Conservation (phyloP, 2,888 invertebrate genomes). For the Pollenia angustigena region DNA sequence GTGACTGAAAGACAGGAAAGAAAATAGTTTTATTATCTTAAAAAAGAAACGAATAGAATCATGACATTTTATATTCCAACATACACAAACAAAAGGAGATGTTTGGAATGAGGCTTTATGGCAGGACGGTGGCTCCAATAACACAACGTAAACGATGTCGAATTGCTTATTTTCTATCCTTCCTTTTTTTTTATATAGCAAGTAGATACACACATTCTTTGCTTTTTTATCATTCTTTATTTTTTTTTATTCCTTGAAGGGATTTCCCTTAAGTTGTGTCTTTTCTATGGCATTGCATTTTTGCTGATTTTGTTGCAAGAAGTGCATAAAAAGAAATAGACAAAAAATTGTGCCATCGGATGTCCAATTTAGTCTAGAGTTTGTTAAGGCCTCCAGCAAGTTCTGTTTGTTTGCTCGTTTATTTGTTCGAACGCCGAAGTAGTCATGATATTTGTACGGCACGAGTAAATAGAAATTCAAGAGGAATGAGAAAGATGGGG, state of each 20-base stretch:
- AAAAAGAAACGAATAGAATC: slow-evolving; percentile 8
- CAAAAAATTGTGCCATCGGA: slow-evolving; percentile 69
- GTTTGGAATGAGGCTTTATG: not conserved
- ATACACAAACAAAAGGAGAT: slow-evolving; percentile 17
- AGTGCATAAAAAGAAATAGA: slow-evolving; percentile 47
- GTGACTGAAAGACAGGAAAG: not conserved
- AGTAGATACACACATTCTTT: not conserved
- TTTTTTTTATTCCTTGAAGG: slow-evolving; percentile 50
- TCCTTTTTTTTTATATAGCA: slow-evolving; percentile 22
- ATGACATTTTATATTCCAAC: slow-evolving; percentile 37
- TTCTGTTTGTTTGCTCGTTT: slow-evolving; percentile 53
- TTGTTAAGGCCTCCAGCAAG: slow-evolving; percentile 60
- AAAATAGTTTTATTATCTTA: not conserved
- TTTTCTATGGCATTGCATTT: slow-evolving; percentile 23
- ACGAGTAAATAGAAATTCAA: not conserved
- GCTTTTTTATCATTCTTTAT: slow-evolving; percentile 37
- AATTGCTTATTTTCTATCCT: slow-evolving; percentile 53
- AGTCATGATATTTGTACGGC: slow-evolving; percentile 27
- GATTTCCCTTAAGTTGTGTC: slow-evolving; percentile 39
- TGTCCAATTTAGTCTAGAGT: slow-evolving; percentile 73
- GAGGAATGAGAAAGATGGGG: not conserved
- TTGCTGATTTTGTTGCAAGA: slow-evolving; percentile 47
- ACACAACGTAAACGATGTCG: slow-evolving; percentile 28
- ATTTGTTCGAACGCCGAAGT: slow-evolving; percentile 42
- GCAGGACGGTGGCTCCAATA: slow-evolving; percentile 6